Conservation (phyloP, 2,113 vertebrate genomes). For the Hyperoodon ampullatus region DNA sequence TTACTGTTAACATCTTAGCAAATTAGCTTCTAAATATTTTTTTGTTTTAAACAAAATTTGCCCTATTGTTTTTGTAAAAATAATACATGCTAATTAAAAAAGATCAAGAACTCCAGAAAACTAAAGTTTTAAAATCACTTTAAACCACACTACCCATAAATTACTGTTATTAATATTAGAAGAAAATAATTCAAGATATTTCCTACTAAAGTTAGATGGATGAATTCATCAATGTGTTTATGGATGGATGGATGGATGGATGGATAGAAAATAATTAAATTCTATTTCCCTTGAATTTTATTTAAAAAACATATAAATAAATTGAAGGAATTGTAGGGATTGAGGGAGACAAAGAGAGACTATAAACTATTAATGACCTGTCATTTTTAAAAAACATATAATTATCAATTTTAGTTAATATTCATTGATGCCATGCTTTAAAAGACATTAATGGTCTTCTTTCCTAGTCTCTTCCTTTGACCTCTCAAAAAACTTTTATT, state of each 20-base stretch:
- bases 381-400: neutral
- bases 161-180: neutral
- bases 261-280: neutral
- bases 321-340: neutral
- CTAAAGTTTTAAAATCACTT: conserved; percentile 8
- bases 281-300: conserved; percentile 4
- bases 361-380: neutral
- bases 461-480: neutral
- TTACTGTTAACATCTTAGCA: neutral
- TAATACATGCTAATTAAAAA: neutral
- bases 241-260: neutral
- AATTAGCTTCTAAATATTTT: neutral
- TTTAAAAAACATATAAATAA: neutral
- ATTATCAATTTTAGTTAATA: neutral
- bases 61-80: neutral
- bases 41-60: neutral
- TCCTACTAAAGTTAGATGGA: neutral
- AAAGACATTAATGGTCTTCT: neutral
- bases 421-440: neutral
- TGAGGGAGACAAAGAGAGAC: neutral
- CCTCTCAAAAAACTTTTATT: neutral
- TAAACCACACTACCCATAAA: neutral
- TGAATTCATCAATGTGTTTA: neutral
- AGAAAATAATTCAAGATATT: neutral
- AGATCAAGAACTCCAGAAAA: neutral